Base-by-base conservation (phyloP, 2,797 vertebrate species). In the Gymnoscopelus microlampas region DNA sequence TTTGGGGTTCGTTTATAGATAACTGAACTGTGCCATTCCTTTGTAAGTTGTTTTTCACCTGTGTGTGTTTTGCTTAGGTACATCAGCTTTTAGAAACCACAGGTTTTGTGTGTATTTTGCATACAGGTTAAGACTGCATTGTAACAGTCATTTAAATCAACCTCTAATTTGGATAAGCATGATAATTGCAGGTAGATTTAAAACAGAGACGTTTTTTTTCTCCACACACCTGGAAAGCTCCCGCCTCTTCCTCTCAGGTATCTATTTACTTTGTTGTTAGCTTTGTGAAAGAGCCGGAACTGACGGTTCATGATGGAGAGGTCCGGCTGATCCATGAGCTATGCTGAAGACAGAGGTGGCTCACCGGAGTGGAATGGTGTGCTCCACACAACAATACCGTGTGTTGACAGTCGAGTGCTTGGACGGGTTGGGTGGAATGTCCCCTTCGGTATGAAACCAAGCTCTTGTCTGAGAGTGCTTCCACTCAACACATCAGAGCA, bases 351-450 rank as follows among this genome's bases (percentile, higher is more conserved):
- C 89, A 87, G 81, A 85, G 83, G 85, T 81, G 79, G 76, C 67
- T 88, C 82, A 85, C 70, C 78, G 79, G 83, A 85, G 86, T 88
- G 90, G 91, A 92, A 92, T 82, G 85, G 81, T 83, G 80, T 8
- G 58, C 81, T 83, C 80, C 60, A 29, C 60, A 71, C 82, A 90
- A 90, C 88, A 91, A 92, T 89, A 83, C 82, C 1, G n/a, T 88
- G 90, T 89, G 90, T 92, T 91, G 92, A 92, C 88, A 90, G 87
- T 78, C 14, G 74, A 81, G 80, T 82, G 83, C 83, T 79, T 58
- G 75, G 79, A 88, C 88, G 35, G 84, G 80, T 77, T 89, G 78
- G 13, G 74, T 82, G 89, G 89, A 92, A 92, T 93, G 89, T 89
- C 82, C 81, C 78, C 73, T 74, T 81, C 81, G 69, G 77, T 87